Evolutionary conservation across 1,140 invertebrate species (phyloP), one percentile per base, ranked within the genome.

Genomic region (Steinernema feltiae): DNA sequence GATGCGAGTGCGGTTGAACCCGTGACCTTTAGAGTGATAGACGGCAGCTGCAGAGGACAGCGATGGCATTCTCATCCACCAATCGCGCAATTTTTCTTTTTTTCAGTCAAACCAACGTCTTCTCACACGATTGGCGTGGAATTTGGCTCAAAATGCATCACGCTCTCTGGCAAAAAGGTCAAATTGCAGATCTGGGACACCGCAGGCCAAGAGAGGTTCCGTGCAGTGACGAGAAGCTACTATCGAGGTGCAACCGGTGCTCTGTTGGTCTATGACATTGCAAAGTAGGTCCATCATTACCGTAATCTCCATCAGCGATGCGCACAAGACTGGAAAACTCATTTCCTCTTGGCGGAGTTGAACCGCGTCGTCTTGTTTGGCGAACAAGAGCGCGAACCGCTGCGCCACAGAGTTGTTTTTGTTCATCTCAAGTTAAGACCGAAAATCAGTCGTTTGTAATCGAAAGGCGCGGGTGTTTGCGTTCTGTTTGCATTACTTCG

Each of bases 161-260:
- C 53, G 24, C 7, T 63, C 24, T 63, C 53, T 15, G 53, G 53
- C 15, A 63, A 63, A 21, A 63, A 63, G 53, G 53, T 63, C 15
- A 63, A 63, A 63, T 27, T 63, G 53, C 87, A 89, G 82, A 97
- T 98, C 83, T 98, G 95, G 95, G 95, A 98, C 87, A 97, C 94
- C 41, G 94, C 94, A n/a, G 94, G 96, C 0, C 96, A 98, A 87
- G 95, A 98, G 87, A 89, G 94, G 82, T 99, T 99, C 88, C 90
- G 96, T 76, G 97, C 95, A 1, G 95, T 97, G 79, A 98, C 96
- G 7, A 94, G 97, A 88, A 96, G 94, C 87, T 98, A 98, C 88
- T 98, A 98, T 87, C 89, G 95, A 84, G 96, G 94, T 79, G 96
- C 95, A 32, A 95, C 98, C 89, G 95, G 95, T 32, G 90, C 98